Base-by-base conservation (phyloP, 2,113 vertebrate genomes). In the Myrmecophaga tridactyla region DNA sequence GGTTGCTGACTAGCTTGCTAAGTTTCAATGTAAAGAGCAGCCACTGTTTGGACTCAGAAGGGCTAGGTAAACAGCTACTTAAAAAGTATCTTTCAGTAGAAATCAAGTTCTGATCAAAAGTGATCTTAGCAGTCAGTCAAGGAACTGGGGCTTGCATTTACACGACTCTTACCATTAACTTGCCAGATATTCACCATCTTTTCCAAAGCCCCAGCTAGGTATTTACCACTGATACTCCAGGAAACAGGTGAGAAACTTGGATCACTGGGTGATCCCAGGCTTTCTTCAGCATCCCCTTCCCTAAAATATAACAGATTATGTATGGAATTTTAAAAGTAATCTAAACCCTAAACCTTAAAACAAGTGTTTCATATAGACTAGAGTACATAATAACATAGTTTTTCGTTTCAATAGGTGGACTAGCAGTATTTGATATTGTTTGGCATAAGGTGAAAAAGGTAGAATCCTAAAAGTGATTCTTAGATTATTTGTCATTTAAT, bases 161-260 rank as follows among this genome's bases (percentile, higher is more conserved):
- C 36, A 39, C 63, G 78, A 86, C 20, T 65, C 98, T 76, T 98
- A 99, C 99, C 99, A 56, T 99, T 99, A 90, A 99, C 99, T 97
- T 99, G 99, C 99, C 99, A 99, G 93, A 99, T 99, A 98, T 99
- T 99, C 95, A 99, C 99, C 98, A 99, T 98, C 97, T 99, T 99
- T 89, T 99, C 99, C 77, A 99, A 98, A 88, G 99, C 99, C 23
- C 99, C 99, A 77, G 99, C 99, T 96, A 99, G 97, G 91, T 99
- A 99, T 88, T 98, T 99, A 51, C 99, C 99, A 69, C 99, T 99
- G 91, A 99, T 96, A n/a, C 99, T 99, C 99, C 99, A 99, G 13
- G 99, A 99, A 43, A 99, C 97, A 60, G 99, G 99, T 69, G 99
- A 99, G 83, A 99, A 97, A 93, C 98, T 99, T 29, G 99, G 98